Evolutionary conservation across 2,797 vertebrate species (phyloP).

Genomic region (Nannoperca obscura): DNA sequence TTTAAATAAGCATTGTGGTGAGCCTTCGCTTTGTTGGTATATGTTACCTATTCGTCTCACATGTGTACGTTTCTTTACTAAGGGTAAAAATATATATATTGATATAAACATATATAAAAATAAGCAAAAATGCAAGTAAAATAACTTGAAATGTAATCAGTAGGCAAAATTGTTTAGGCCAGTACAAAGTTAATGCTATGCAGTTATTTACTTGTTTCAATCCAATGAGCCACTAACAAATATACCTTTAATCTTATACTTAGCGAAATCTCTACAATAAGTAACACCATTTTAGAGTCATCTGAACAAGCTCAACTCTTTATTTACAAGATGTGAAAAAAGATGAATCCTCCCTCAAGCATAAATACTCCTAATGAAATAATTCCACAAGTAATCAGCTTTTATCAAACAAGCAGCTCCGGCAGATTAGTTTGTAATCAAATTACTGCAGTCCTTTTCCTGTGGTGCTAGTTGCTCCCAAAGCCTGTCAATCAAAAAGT

Average conservation of each 20-base stretch:
- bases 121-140: neutral
- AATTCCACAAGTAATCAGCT: constrained; percentile 42
- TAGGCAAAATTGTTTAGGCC: neutral
- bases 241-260: neutral
- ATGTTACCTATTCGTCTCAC: neutral
- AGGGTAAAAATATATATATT: too few species aligned
- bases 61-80: too few species aligned
- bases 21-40: neutral
- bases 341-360: constrained; percentile 4
- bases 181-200: neutral
- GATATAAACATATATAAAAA: neutral
- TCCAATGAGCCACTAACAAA: neutral
- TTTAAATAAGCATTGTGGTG: neutral
- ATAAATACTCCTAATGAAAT: constrained; percentile 34
- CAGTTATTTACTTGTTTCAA: neutral
- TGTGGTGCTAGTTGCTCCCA: constrained; percentile 23
- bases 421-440: constrained; percentile 42
- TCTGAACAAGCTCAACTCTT: neutral
- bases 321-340: constrained; percentile 8
- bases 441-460: constrained; percentile 30
- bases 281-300: neutral
- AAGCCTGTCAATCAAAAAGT: constrained; percentile 58
- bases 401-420: constrained; percentile 39
- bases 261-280: neutral
- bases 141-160: neutral